Percentiles rank a stretch among this genome's conserved stretches.
Conservation (phyloP, 2,797 vertebrate genomes). For the Sebastes ruberrimus region DNA sequence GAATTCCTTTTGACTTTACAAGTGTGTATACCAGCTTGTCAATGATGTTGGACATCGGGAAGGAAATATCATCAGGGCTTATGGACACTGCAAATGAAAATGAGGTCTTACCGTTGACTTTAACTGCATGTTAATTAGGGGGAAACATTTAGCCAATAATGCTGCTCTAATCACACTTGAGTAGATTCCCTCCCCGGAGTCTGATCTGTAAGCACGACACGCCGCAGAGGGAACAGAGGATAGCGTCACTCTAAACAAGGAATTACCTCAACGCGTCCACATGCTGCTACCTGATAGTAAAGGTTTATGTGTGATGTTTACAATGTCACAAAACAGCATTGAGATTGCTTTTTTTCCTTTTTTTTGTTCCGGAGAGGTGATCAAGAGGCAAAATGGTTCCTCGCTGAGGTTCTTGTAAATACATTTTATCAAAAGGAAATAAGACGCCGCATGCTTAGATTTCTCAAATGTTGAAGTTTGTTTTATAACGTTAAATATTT, state of each 20-base stretch:
- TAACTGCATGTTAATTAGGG: constrained; percentile 63
- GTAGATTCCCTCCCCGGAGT: constrained; percentile 49
- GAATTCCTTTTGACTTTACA: neutral
- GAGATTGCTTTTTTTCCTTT: neutral
- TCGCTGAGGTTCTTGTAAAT: neutral
- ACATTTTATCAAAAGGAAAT: neutral
- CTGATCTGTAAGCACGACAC: constrained; percentile 39
- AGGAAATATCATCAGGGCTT: neutral
- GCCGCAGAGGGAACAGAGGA: constrained; percentile 6
- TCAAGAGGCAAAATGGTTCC: neutral
- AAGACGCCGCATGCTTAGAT: neutral
- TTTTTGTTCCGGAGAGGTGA: neutral
- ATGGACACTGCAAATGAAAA: constrained; percentile 28
- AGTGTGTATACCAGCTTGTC: neutral
- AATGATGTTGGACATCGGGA: neutral
- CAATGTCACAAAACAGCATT: constrained; percentile 11
- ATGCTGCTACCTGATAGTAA: constrained; percentile 32
- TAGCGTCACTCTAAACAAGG: constrained; percentile 22
- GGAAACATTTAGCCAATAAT: constrained; percentile 62
- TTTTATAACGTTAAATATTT: neutral
- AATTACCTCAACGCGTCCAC: constrained; percentile 7
- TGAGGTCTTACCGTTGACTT: constrained; percentile 24
- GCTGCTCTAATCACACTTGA: constrained; percentile 59
- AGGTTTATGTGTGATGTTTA: constrained; percentile 23
- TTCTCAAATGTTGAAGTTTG: neutral